Evolutionary conservation across 2,888 invertebrate genomes (phyloP).

Genomic region (Acrobasis suavella): DNA sequence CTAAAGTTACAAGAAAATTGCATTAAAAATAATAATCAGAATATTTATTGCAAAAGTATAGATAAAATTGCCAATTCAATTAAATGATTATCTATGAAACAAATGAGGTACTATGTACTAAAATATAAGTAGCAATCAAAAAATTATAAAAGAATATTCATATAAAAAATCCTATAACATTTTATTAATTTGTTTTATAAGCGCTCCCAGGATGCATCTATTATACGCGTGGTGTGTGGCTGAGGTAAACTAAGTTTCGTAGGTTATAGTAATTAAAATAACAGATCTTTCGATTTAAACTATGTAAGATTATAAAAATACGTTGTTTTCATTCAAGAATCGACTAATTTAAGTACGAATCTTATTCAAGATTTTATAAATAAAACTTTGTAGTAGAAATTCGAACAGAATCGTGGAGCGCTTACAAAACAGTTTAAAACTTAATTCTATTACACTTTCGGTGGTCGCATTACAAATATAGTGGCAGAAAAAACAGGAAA

Average conservation of each 20-base stretch:
- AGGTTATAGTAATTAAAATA: too few relatives aligned
- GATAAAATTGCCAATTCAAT: conserved; percentile 26
- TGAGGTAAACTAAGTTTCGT: too few relatives aligned
- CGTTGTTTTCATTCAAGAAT: neutral
- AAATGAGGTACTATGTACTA: conserved; percentile 16
- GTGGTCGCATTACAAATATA: conserved; percentile 34
- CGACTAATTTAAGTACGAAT: neutral
- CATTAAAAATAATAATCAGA: conserved; percentile 46
- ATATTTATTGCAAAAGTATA: conserved; percentile 41
- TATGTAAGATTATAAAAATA: too few relatives aligned
- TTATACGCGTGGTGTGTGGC: too few relatives aligned
- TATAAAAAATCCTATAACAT: neutral
- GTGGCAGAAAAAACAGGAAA: conserved; percentile 14
- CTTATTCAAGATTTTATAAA: neutral
- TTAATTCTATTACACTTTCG: conserved; percentile 30
- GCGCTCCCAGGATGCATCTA: neutral
- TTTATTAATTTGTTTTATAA: neutral
- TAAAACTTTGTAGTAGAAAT: neutral
- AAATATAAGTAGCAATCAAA: conserved; percentile 5
- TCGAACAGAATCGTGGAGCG: neutral
- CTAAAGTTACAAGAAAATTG: conserved; percentile 33
- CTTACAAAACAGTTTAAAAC: conserved; percentile 8
- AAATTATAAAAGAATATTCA: conserved; percentile 2
- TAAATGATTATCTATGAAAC: neutral
- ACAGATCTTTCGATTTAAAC: too few relatives aligned